A percentile compares a stretch with the other conserved stretches of the same genome.
Evolutionary conservation across 2,113 vertebrate species (phyloP).

Genomic region (Dicerorhinus sumatrensis): DNA sequence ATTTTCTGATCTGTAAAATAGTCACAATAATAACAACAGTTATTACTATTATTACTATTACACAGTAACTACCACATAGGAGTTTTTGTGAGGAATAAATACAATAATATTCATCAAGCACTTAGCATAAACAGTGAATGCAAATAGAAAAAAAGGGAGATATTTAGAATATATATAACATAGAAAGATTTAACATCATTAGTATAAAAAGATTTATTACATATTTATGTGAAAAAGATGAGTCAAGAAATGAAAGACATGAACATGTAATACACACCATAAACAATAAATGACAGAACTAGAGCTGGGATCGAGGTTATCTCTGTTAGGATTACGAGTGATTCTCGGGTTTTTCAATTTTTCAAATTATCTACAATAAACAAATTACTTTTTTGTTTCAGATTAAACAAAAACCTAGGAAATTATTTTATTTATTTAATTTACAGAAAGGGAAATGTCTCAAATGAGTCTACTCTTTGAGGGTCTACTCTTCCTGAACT

Average conservation of each 20-base stretch:
- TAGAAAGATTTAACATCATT: background rate
- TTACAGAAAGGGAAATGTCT: background rate
- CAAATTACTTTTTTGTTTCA: background rate
- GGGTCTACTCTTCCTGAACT: background rate
- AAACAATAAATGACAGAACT: background rate
- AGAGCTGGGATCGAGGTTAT: background rate
- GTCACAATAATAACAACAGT: background rate
- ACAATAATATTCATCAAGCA: background rate
- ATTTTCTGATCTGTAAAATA: background rate
- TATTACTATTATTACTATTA: background rate
- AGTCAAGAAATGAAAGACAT: background rate
- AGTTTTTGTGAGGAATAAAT: background rate
- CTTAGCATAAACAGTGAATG: background rate
- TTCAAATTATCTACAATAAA: background rate
- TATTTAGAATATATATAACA: background rate
- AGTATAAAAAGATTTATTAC: background rate
- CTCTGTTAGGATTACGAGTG: background rate
- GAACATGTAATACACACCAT: background rate
- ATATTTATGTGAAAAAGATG: background rate
- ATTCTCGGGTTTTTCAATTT: background rate
- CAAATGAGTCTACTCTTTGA: background rate
- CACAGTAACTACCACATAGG: background rate
- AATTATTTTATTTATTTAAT: conserved; percentile 16
- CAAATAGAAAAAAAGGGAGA: background rate
- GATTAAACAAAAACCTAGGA: background rate